Conservation (phyloP, 2,888 invertebrate species). For the Coleophora deauratella region DNA sequence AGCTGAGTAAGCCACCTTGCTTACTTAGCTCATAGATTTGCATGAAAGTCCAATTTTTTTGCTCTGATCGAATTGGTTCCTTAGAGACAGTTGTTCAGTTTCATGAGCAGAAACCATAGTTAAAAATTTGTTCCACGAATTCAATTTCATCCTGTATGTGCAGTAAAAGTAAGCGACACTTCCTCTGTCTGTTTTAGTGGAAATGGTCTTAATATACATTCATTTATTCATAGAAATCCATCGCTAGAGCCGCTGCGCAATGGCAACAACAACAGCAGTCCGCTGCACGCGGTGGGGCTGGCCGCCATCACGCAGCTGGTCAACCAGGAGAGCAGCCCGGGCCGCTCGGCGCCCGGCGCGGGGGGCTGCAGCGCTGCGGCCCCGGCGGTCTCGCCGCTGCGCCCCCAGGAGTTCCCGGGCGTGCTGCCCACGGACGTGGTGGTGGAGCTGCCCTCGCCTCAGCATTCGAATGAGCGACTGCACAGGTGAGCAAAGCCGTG, state of each 20-base stretch:
- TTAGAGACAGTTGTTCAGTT: too few species aligned
- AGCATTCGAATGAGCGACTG: constrained; percentile 34
- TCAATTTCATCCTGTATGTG: too few species aligned
- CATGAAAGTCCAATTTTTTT: too few species aligned
- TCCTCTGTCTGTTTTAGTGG: too few species aligned
- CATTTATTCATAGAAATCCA: too few species aligned
- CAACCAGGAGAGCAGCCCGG: constrained; percentile 63
- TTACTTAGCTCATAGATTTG: too few species aligned
- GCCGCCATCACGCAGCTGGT: constrained; percentile 86
- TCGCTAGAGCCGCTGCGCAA: constrained; percentile 62
- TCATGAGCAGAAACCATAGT: too few species aligned
- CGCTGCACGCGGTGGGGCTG: constrained; percentile 81
- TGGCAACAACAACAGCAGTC: constrained; percentile 75
- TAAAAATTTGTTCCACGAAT: too few species aligned
- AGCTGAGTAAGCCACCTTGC: too few species aligned
- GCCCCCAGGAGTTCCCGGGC: constrained; percentile 56
- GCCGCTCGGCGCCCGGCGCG: constrained; percentile 39
- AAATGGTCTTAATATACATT: too few species aligned
- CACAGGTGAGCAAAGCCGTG: constrained; percentile 23
- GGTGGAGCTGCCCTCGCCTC: constrained; percentile 58
- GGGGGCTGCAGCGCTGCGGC: constrained; percentile 42
- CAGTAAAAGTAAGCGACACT: too few species aligned
- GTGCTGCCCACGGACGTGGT: constrained; percentile 68
- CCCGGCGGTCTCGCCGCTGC: constrained; percentile 24
- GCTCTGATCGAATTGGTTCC: too few species aligned